Conservation (phyloP, 2,888 invertebrate genomes). For the Stictocephala bisonia region DNA sequence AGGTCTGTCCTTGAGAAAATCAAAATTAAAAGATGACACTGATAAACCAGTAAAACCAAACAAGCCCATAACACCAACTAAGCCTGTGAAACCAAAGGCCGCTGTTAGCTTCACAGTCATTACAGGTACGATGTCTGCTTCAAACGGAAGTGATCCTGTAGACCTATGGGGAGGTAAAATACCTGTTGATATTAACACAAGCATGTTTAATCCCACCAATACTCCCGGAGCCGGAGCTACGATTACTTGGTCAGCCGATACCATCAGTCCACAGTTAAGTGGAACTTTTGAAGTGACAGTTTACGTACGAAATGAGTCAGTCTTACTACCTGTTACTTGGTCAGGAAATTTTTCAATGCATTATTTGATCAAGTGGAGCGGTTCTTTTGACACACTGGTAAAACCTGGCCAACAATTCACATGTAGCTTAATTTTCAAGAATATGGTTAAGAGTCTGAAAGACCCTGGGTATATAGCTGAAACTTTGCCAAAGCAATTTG, state of each 20-base stretch:
- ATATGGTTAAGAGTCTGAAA: conserved; percentile 11
- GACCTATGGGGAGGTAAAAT: conserved; percentile 26
- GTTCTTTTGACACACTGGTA: conserved; percentile 20
- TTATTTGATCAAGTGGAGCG: conserved; percentile 22
- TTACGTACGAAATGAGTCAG: conserved; percentile 15
- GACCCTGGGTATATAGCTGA: conserved; percentile 39
- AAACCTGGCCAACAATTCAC: conserved; percentile 11
- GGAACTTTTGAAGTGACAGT: conserved; percentile 39
- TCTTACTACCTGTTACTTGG: conserved; percentile 14
- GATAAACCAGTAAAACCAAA: conserved; percentile 10
- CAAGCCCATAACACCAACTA: conserved; percentile 7
- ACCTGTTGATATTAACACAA: conserved; percentile 31
- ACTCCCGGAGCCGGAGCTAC: conserved; percentile 11
- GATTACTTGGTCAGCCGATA: conserved; percentile 19
- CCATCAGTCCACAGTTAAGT: not conserved
- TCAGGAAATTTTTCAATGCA: conserved; percentile 43
- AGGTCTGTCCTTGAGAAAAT: not conserved
- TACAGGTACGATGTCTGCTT: conserved; percentile 28
- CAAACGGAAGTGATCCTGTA: conserved; percentile 27
- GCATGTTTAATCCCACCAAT: conserved; percentile 21
- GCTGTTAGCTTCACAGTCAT: conserved; percentile 25
- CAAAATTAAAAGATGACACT: not conserved
- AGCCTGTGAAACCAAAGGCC: conserved; percentile 36
- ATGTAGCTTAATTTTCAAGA: conserved; percentile 38
- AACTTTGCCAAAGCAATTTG: conserved; percentile 1